phyloP scores from a whole-genome alignment of 1,140 invertebrate species.

The Penaeus chinensis region DNA sequence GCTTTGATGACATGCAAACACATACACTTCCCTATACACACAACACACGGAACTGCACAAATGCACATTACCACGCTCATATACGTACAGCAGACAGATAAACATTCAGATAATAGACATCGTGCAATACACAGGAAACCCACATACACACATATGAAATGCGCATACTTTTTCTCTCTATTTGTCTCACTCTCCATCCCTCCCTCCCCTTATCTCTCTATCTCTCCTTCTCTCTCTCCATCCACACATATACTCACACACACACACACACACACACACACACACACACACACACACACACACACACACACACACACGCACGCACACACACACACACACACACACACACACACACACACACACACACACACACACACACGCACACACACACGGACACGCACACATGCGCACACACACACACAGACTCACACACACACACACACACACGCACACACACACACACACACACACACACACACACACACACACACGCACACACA shows the following conservation, averaged over 20 bases:
- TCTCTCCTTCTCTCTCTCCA: neutral
- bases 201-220: neutral
- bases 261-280: neutral
- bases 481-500: neutral
- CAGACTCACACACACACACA: neutral
- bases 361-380: neutral
- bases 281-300: slow-evolving; percentile 4
- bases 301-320: neutral
- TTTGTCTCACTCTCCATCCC: neutral
- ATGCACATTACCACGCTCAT: no score
- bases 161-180: no score
- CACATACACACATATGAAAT: no score
- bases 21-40: neutral
- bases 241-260: neutral
- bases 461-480: neutral
- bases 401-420: neutral
- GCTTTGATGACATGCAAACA: neutral
- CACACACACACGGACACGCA: neutral
- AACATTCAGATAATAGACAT: no score
- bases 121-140: no score
- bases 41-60: neutral
- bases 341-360: neutral
- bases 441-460: neutral
- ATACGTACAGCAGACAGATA: no score
- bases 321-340: neutral